Conservation (phyloP, 2,797 vertebrate genomes). For the Centroberyx gerrardi region DNA sequence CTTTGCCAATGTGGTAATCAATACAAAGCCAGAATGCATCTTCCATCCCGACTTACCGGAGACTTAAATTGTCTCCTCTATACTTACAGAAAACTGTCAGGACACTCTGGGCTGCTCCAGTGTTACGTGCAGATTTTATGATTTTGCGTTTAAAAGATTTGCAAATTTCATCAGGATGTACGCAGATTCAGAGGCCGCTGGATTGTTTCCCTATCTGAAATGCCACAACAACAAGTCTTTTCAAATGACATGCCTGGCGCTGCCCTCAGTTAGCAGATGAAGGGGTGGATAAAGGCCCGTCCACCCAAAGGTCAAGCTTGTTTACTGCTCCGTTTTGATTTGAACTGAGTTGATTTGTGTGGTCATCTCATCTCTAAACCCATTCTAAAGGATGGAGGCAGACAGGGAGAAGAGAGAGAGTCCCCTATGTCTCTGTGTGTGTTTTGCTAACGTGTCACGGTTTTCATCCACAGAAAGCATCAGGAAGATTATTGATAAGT, state of each 20-base stretch:
- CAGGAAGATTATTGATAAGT: conserved; percentile 89
- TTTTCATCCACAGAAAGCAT: conserved; percentile 88
- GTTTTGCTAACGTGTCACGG: not conserved
- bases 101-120: not conserved
- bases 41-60: not conserved
- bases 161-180: not conserved
- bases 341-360: conserved; percentile 26
- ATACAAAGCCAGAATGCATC: not conserved
- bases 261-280: conserved; percentile 28
- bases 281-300: conserved; percentile 15
- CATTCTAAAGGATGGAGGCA: not conserved
- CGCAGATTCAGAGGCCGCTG: not conserved
- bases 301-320: conserved; percentile 36
- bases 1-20: not conserved
- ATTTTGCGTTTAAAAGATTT: conserved; percentile 14
- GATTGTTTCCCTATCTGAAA: conserved; percentile 48
- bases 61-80: no score
- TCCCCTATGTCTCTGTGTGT: not conserved
- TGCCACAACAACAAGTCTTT: conserved; percentile 2
- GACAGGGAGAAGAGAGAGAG: not conserved
- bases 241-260: conserved; percentile 31
- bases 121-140: conserved; percentile 1
- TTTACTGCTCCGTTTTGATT: conserved; percentile 34
- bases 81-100: not conserved
- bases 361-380: conserved; percentile 2